Conservation (phyloP, 2,888 invertebrate genomes). For the Salpingus planirostris region DNA sequence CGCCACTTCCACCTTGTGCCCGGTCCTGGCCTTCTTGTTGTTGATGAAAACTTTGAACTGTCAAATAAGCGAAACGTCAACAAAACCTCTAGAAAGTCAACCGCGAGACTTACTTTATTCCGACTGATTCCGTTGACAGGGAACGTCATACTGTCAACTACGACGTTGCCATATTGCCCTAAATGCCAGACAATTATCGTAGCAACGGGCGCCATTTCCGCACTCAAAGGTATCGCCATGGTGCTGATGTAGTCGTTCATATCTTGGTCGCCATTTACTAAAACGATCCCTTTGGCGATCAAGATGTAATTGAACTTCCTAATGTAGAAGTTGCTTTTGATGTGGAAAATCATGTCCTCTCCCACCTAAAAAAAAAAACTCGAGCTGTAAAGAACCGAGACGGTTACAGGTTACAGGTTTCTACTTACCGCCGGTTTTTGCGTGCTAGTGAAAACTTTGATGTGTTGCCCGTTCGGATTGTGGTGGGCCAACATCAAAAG, state of each 20-base stretch:
- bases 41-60: conserved; percentile 82
- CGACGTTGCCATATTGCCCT: conserved; percentile 71
- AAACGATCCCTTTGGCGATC: conserved; percentile 85
- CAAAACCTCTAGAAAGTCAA: no score
- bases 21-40: conserved; percentile 87
- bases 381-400: no score
- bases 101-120: no score
- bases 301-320: conserved; percentile 85
- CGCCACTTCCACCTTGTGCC: conserved; percentile 87
- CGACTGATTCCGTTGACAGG: conserved; percentile 91
- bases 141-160: conserved; percentile 91
- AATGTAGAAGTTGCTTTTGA: conserved; percentile 83
- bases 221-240: conserved; percentile 71
- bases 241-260: conserved; percentile 73
- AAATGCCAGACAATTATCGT: conserved; percentile 85
- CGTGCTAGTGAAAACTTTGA: conserved; percentile 81
- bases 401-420: no score
- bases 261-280: conserved; percentile 74
- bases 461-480: conserved; percentile 73
- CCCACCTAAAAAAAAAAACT: no score
- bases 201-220: conserved; percentile 89
- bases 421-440: conserved; percentile 65
- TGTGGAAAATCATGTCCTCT: conserved; percentile 90
- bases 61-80: no score
- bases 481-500: conserved; percentile 67